Percentiles rank a stretch among this genome's conserved stretches.
phyloP scores from a whole-genome alignment of 2,113 vertebrate genomes.

The Stomatorhinus ivindoensis region DNA sequence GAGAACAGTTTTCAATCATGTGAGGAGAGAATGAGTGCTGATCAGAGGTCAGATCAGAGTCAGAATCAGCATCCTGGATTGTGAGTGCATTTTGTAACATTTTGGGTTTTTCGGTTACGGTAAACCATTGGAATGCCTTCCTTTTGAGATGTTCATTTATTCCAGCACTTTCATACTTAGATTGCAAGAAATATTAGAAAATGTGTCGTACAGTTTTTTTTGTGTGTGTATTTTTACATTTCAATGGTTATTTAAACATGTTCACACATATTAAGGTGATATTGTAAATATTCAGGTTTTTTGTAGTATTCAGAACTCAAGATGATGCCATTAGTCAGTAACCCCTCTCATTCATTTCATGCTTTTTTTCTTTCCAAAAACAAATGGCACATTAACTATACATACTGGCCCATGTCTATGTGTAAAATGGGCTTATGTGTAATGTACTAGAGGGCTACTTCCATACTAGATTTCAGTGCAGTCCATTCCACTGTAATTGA shows the following conservation, averaged over 20 bases:
- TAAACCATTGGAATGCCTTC: constrained; percentile 25
- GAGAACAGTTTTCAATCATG: constrained; percentile 60
- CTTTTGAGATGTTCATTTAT: constrained; percentile 23
- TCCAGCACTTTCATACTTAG: constrained; percentile 34
- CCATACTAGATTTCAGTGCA: neutral
- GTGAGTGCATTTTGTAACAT: constrained; percentile 58
- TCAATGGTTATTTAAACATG: constrained; percentile 40
- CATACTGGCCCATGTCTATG: neutral
- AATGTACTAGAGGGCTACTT: neutral
- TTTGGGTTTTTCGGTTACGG: constrained; percentile 26
- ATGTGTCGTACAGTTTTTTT: constrained; percentile 34
- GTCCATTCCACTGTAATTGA: constrained; percentile 5
- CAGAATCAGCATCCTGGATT: constrained; percentile 55
- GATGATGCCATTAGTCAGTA: neutral
- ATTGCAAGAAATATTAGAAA: constrained; percentile 35
- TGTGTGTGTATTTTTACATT: constrained; percentile 56
- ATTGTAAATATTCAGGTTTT: constrained; percentile 25
- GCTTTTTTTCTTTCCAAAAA: neutral
- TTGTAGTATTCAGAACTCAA: constrained; percentile 5
- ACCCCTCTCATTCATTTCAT: neutral
- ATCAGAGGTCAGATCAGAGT: constrained; percentile 43
- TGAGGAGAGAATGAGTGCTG: constrained; percentile 54
- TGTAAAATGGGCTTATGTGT: neutral
- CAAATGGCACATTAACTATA: neutral
- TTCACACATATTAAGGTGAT: constrained; percentile 17